Evolutionary conservation across 35 echinoderm and acorn worm species (phyloP).

Genomic region (Nesometra sesokonis): DNA sequence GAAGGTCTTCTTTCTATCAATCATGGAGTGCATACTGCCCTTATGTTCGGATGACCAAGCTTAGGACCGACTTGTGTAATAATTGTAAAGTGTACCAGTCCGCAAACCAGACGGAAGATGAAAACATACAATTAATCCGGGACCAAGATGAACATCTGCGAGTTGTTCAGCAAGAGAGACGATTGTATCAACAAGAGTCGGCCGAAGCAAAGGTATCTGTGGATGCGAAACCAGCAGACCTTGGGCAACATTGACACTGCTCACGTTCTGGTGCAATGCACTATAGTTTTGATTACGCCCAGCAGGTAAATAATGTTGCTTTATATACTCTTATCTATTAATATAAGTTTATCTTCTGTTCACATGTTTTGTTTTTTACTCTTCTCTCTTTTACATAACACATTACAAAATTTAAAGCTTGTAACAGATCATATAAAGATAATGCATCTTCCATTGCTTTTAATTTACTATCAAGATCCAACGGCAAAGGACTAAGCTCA

Average conservation of each 20-base stretch:
- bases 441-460: too few relatives aligned
- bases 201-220: conserved; percentile 16
- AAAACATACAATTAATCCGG: not conserved
- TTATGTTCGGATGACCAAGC: conserved; percentile 14
- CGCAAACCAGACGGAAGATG: not conserved
- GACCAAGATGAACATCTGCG: conserved; percentile 39
- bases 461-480: too few relatives aligned
- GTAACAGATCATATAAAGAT: too few relatives aligned
- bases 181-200: conserved; percentile 18
- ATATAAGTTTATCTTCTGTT: conserved; percentile 30
- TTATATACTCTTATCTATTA: too few relatives aligned
- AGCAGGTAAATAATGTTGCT: conserved; percentile 42
- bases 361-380: conserved; percentile 3
- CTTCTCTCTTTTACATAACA: conserved; percentile 18
- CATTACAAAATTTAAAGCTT: not conserved
- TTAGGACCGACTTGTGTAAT: conserved; percentile 43
- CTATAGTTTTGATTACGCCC: conserved; percentile 63
- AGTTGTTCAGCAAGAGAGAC: conserved; percentile 14
- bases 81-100: conserved; percentile 6
- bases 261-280: conserved; percentile 22
- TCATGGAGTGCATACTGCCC: conserved; percentile 29
- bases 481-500: too few relatives aligned
- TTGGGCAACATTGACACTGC: conserved; percentile 22
- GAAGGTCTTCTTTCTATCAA: not conserved
- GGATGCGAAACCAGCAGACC: conserved; percentile 2